These are phyloP conservation scores for Lophotriccus pileatus DNA, from an alignment of 2,797 vertebrate genomes.

Conservation along the genomic window DNA sequence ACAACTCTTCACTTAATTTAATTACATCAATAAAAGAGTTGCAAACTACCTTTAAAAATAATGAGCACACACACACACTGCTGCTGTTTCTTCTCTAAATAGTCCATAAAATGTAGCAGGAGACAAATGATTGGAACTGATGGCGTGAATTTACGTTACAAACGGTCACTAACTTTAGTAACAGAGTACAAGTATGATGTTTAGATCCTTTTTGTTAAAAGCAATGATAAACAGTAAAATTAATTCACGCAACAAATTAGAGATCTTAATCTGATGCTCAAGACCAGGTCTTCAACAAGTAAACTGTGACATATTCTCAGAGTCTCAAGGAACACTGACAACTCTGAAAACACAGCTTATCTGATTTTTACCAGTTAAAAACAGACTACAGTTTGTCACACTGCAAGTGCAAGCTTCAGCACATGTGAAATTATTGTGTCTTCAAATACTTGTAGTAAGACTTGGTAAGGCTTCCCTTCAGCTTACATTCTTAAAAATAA, in stretches of 20 bases:
- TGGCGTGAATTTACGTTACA: not conserved
- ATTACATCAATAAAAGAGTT: not conserved
- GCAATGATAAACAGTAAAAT: not conserved
- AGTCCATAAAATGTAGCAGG: not conserved
- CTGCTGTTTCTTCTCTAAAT: not conserved
- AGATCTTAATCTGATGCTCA: not conserved
- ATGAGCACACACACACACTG: not conserved
- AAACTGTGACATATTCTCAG: not conserved
- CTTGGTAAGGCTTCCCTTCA: not conserved
- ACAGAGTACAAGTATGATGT: not conserved
- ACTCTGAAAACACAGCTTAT: not conserved
- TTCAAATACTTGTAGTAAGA: not conserved
- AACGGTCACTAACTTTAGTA: not conserved
- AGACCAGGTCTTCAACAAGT: not conserved
- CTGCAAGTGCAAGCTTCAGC: not conserved
- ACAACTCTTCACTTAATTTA: not conserved
- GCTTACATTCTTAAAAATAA: not conserved
- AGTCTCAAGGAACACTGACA: not conserved
- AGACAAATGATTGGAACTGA: not conserved
- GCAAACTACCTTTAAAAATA: not conserved
- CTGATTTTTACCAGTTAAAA: not conserved
- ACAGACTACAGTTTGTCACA: not conserved
- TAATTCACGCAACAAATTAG: not conserved
- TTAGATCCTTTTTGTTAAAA: not conserved
- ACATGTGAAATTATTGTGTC: not conserved